Base-by-base conservation (phyloP, 2,113 vertebrate species). In the Sinocyclocheilus grahami region DNA sequence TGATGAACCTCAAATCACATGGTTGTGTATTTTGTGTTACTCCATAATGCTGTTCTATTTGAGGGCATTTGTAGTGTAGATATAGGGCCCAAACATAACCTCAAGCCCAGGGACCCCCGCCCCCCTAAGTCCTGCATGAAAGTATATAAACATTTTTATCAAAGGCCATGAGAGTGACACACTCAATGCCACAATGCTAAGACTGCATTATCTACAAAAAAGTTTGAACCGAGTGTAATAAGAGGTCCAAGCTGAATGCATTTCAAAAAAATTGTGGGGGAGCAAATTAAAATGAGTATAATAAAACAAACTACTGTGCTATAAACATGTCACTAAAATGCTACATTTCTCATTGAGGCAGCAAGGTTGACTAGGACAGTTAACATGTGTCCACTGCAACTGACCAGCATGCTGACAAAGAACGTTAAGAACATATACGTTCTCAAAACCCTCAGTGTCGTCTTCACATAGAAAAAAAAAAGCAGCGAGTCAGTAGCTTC, bases 401-500 rank as follows among this genome's bases (percentile, higher is more conserved):
- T n/a, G 58, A 20, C 53, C 53, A 24, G 48, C 65, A 39, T 71
- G 63, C 46, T 39, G 27, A 69, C 24, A 51, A 69, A 69, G n/a
- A 51, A 80, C 10, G 0, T 72, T 9, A 11, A 72, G 9, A 60
- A 74, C 53, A 72, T 12, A 55, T 51, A n/a, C 2, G 0, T 42
- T 83, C 82, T 27, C 82, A n/a, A 11, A 71, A n/a, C 11, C 65
- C 0, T 48, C 86, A 85, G 86, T 24, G 53, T 53, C 12, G 1
- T 42, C n/a, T 22, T 72, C 63, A 37, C 16, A 48, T 20, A 39
- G 10, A 30, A 16, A 33, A 87, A 87, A 87, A 88, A 86, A 92
- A 93, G 75, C 86, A 92, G 88, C 74, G 27, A 89, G 87, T 92
- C 87, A 88, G 88, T 86, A 87, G 81, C 86, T 88, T 82, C 90